Conservation (phyloP, 2,888 invertebrate genomes). For the Perdita meconis region DNA sequence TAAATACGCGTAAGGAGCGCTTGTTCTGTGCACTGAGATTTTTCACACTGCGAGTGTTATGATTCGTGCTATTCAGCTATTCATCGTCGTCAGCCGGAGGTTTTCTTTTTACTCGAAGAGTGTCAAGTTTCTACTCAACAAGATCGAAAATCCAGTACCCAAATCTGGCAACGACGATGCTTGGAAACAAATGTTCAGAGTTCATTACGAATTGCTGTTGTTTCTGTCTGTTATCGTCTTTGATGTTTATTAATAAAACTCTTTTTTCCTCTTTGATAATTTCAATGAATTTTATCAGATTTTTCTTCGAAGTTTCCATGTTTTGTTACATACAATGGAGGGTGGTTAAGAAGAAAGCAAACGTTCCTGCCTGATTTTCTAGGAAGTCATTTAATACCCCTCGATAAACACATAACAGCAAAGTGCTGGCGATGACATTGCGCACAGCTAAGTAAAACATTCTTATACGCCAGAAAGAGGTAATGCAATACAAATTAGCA, state of each 20-base stretch:
- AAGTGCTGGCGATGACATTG: background rate
- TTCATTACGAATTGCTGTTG: slow-evolving; percentile 9
- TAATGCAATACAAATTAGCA: slow-evolving; percentile 17
- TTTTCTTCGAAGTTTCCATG: background rate
- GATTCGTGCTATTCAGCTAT: background rate
- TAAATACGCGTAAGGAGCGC: too few relatives aligned
- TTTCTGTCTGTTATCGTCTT: background rate
- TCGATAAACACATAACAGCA: slow-evolving; percentile 6
- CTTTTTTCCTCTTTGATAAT: background rate
- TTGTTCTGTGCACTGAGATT: too few relatives aligned
- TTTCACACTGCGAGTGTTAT: background rate
- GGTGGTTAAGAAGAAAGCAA: background rate
- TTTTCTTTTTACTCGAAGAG: background rate
- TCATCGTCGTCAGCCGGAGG: background rate
- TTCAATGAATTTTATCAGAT: background rate
- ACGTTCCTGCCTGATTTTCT: slow-evolving; percentile 24
- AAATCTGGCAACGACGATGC: slow-evolving; percentile 8
- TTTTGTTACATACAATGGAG: too few relatives aligned
- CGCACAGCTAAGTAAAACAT: background rate
- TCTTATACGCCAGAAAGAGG: background rate
- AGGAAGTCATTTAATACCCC: slow-evolving; percentile 24
- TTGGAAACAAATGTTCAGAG: slow-evolving; percentile 34
- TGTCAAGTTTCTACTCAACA: slow-evolving; percentile 15
- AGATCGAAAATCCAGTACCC: slow-evolving; percentile 7
- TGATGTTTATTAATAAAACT: background rate